Evolutionary conservation across 2,888 invertebrate genomes (phyloP), one percentile per base, ranked within the genome.

Genomic region (Drosophila anceps): DNA sequence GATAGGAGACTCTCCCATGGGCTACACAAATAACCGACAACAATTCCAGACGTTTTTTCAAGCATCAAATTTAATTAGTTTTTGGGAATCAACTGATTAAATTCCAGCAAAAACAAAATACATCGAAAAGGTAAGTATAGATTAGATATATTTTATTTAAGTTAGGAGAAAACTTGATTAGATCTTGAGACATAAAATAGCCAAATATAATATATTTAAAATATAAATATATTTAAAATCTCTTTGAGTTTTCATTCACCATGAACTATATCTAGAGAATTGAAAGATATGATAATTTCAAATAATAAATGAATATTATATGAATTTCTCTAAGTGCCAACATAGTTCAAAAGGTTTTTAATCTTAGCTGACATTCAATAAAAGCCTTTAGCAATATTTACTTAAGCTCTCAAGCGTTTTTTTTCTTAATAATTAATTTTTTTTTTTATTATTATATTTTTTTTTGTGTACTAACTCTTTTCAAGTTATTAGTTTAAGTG

Each of bases 401-500:
- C 31, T 61, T 37, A 76, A 69, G 29, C 53, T 31, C 48, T 65
- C 61, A 61, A 71, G 62, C 44, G 62, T 8, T 1, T 1, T 50
- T 31, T 29, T 29, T 10, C 12, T 31, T 48, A n/a, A n/a, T n/a
- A n/a, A n/a, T n/a, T 12, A 29, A n/a, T 29, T 12, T 24, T 33
- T 33, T 24, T 37, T 37, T 53, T 53, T 15, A 7, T 53, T 20
- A 12, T n/a, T 8, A 4, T 7, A 8, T 44, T 20, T 18, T 24
- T 39, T 61, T 37, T 18, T 15, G 10, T n/a, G n/a, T n/a, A 24
- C 18, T 13, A 39, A 31, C 48, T 50, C 50, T 20, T 27, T 55
- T 48, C 55, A 55, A 84, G 53, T 76, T 87, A 82, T 79, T 84
- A 79, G 58, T 69, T 68, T 71, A 79, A 87, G 84, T 87, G 82